Conservation (phyloP, 2,113 vertebrate genomes). For the Oryzias melastigma region DNA sequence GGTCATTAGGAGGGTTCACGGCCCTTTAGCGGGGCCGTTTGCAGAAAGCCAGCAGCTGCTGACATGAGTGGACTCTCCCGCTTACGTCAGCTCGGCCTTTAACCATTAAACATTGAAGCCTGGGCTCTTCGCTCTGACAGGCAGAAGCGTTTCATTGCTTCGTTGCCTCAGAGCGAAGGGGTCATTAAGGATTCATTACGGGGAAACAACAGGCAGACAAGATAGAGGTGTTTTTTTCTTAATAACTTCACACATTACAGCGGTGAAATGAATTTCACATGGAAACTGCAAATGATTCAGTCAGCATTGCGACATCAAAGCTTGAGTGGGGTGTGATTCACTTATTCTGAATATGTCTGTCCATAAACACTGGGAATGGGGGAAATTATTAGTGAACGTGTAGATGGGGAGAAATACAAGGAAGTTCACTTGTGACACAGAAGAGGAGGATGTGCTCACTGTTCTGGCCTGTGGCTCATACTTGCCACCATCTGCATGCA, state of each 20-base stretch:
- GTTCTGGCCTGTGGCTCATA: conserved; percentile 14
- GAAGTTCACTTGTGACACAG: too few species aligned
- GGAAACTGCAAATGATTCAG: conserved; percentile 2
- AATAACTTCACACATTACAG: conserved; percentile 37
- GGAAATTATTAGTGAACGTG: neutral
- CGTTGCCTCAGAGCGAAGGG: conserved; percentile 3
- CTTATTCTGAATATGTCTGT: neutral
- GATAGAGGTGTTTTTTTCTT: neutral
- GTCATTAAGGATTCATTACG: conserved; percentile 41
- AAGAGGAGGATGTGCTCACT: neutral
- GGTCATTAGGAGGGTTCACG: too few species aligned
- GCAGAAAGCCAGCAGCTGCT: neutral
- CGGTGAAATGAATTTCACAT: conserved; percentile 44
- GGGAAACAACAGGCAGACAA: conserved; percentile 6
- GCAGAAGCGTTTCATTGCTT: conserved; percentile 9
- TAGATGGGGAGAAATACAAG: too few species aligned
- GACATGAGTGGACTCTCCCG: conserved; percentile 13
- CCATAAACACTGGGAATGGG: neutral
- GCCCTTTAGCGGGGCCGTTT: too few species aligned
- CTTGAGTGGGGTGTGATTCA: neutral
- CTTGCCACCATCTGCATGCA: conserved; percentile 58
- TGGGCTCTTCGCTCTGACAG: conserved; percentile 25
- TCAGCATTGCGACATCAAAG: conserved; percentile 4
- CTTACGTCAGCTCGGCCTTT: conserved; percentile 7
- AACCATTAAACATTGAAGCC: conserved; percentile 40